Evolutionary conservation across 2,113 vertebrate species (phyloP).

Genomic region (Chaetodon trifascialis): DNA sequence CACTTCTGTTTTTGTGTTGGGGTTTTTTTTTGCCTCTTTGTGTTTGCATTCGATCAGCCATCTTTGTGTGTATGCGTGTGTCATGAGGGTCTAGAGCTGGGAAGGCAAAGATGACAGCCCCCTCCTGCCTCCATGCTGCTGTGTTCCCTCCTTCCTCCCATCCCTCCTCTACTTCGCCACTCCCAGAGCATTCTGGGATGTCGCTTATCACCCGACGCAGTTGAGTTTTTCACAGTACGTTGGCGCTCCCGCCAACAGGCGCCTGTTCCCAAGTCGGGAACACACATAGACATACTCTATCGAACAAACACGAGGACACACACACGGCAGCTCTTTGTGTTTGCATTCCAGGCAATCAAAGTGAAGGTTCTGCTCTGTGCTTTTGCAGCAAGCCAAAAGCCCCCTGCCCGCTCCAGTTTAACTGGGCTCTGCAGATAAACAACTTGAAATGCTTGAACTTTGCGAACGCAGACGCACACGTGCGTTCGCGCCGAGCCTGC

Average conservation of each 20-base stretch:
- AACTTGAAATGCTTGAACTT: constrained; percentile 65
- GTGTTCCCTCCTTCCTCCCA: constrained; percentile 38
- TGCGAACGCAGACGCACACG: constrained; percentile 16
- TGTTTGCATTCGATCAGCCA: constrained; percentile 1
- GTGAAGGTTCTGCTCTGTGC: constrained; percentile 66
- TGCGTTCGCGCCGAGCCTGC: background rate
- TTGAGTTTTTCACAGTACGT: constrained; percentile 66
- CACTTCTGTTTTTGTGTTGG: background rate
- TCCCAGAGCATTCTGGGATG: constrained; percentile 74
- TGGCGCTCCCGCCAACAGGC: constrained; percentile 66
- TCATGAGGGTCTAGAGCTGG: constrained; percentile 24
- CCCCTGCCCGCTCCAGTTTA: constrained; percentile 41
- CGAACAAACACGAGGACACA: constrained; percentile 9
- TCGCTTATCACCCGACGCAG: constrained; percentile 77
- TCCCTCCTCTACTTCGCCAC: constrained; percentile 32
- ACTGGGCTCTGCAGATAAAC: constrained; percentile 72
- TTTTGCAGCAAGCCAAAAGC: constrained; percentile 57
- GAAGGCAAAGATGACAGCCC: constrained; percentile 57
- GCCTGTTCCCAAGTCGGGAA: constrained; percentile 55
- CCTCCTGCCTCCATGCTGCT: constrained; percentile 20
- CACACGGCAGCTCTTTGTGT: constrained; percentile 56
- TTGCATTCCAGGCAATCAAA: constrained; percentile 76
- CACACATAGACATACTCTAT: constrained; percentile 15
- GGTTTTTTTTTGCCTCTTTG: background rate
- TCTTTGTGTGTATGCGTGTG: background rate